Percentiles rank a stretch among this genome's conserved stretches.
phyloP scores from a whole-genome alignment of 2,113 vertebrate genomes.

The Mandrillus leucophaeus region DNA sequence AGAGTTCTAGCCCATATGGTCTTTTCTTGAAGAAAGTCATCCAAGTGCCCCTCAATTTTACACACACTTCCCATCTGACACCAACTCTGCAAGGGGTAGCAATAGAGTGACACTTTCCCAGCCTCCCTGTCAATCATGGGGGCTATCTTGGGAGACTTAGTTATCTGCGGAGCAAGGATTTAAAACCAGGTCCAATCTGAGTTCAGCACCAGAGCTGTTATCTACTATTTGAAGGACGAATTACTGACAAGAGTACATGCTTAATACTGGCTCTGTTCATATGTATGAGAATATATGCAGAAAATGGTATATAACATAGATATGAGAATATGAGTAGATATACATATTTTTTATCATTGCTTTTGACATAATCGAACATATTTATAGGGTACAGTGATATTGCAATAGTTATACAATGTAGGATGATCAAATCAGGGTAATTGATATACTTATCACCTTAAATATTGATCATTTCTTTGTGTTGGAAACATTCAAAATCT shows the following conservation, averaged over 20 bases:
- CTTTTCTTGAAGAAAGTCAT: neutral
- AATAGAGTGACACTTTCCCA: too few species aligned
- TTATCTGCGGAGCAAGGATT: neutral
- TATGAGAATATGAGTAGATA: too few species aligned
- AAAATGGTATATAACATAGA: neutral
- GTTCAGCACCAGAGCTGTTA: neutral
- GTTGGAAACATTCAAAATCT: neutral
- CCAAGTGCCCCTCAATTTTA: too few species aligned
- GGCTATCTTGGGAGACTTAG: neutral
- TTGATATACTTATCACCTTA: neutral
- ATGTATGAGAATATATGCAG: neutral
- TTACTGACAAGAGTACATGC: neutral
- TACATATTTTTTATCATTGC: neutral
- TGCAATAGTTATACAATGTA: neutral
- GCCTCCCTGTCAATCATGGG: neutral
- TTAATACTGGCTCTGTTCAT: neutral
- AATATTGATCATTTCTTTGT: neutral
- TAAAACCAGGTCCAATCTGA: neutral
- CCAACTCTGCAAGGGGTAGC: neutral
- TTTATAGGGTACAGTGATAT: neutral
- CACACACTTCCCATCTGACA: neutral
- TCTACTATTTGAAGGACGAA: neutral
- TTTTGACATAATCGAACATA: neutral
- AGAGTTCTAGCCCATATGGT: rapidly evolving
- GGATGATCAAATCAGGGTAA: neutral